Base-by-base conservation (phyloP, 2,888 invertebrate genomes). In the Folsomia manolachei region DNA sequence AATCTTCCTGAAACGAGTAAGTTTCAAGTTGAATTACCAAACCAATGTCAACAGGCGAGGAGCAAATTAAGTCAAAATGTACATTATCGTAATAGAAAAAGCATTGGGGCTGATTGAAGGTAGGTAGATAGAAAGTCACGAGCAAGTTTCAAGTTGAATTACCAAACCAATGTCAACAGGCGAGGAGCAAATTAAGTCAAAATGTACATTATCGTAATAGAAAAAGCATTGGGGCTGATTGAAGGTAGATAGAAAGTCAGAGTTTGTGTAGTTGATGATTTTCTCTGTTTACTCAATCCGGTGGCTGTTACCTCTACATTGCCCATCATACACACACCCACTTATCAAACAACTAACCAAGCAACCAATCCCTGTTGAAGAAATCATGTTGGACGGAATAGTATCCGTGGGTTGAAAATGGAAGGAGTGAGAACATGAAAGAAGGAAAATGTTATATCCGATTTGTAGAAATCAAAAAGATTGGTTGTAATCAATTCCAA, bases 401-500 rank as follows among this genome's bases (percentile, higher is more conserved):
- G 39, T 14, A 39, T 14, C 14, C 14, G n/a, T n/a, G n/a, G n/a
- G 7, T 39, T 39, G 39, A 39, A 39, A 39, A 14, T 39, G 39
- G 14, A 39, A 39, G 39, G 39, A 9, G 39, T 4, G 39, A 39
- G 21, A 14, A 56, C 21, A 56, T n/a, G 21, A 21, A n/a, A 56
- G 21, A 56, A 56, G 21, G 56, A 56, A 56, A 56, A 73, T 63
- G 71, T 71, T 68, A 63, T 63, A 71, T 68, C 73, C 71, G 73
- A 73, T 73, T 73, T 70, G 71, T 65, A 64, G 56, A 71, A 71
- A 71, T 71, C 74, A 71, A 74, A 76, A 74, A 74, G 76, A 76
- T 76, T 76, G 72, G 69, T 70, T 72, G 76, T 74, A 76, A 76
- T 76, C 76, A 73, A 76, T 74, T 76, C 76, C 72, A 61, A 71